phyloP scores from a whole-genome alignment of 2,113 vertebrate species.

The Leucoraja erinaceus region DNA sequence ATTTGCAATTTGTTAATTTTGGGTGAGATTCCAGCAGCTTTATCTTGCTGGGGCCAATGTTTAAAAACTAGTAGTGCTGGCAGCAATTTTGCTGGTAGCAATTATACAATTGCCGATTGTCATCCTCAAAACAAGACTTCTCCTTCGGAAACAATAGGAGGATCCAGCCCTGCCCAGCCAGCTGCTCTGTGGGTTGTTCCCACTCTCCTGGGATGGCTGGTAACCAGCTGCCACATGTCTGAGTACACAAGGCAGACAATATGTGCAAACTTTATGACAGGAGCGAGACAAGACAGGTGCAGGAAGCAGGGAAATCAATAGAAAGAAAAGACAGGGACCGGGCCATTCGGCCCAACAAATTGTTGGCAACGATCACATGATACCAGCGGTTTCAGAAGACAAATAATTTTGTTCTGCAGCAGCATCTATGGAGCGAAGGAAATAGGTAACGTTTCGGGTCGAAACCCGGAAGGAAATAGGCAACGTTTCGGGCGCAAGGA shows the following conservation, averaged over 20 bases:
- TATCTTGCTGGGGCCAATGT: background rate
- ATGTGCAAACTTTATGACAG: background rate
- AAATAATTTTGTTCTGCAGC: too few species aligned
- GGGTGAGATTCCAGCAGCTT: background rate
- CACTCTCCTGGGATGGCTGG: background rate
- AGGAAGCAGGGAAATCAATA: background rate
- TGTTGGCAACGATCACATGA: too few species aligned
- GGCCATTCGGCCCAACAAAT: background rate
- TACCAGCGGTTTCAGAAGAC: too few species aligned
- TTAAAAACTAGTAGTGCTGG: background rate
- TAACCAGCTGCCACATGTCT: constrained; percentile 14
- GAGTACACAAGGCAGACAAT: constrained; percentile 4
- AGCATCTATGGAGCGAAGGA: too few species aligned
- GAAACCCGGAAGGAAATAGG: too few species aligned
- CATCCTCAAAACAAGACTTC: constrained; percentile 2
- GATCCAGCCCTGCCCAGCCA: background rate
- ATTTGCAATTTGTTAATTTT: background rate
- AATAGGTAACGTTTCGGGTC: too few species aligned
- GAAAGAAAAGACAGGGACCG: background rate
- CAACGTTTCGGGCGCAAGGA: too few species aligned
- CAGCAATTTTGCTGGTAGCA: background rate
- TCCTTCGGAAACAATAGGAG: background rate
- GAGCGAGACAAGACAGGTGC: background rate
- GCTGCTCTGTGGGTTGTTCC: background rate
- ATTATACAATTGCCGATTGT: background rate